These are phyloP conservation scores for Eristalinus sepulchralis DNA, from an alignment of 2,888 invertebrate species.

Conservation along the genomic window DNA sequence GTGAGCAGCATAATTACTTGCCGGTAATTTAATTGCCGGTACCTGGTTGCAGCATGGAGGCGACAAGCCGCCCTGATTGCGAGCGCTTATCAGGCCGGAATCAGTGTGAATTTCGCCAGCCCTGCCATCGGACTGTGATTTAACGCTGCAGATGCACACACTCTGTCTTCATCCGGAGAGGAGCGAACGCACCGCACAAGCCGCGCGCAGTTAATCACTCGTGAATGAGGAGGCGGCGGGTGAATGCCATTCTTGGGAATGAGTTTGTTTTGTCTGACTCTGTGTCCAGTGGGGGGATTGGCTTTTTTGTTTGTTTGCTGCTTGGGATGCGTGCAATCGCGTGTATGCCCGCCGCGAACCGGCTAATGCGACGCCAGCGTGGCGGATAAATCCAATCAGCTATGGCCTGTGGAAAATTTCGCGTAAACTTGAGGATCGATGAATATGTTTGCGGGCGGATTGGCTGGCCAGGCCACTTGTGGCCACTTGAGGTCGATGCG, in stretches of 20 bases:
- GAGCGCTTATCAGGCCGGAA: conserved; percentile 36
- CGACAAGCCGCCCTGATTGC: conserved; percentile 52
- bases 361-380: conserved; percentile 35
- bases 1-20: conserved; percentile 65
- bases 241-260: conserved; percentile 41
- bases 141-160: not conserved
- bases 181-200: not conserved
- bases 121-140: conserved; percentile 17
- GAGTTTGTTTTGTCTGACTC: conserved; percentile 8
- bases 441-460: not conserved
- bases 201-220: conserved; percentile 48
- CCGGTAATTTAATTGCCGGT: conserved; percentile 67
- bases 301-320: conserved; percentile 46
- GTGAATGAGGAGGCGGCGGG: conserved; percentile 47
- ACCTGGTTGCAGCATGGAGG: conserved; percentile 37
- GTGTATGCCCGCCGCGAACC: not conserved
- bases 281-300: conserved; percentile 25
- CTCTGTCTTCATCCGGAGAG: not conserved
- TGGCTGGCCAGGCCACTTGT: not conserved
- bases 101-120: conserved; percentile 29
- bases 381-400: conserved; percentile 56
- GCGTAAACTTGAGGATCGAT: conserved; percentile 43
- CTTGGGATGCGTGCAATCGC: conserved; percentile 24
- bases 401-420: conserved; percentile 15
- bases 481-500: not conserved